phyloP scores from a whole-genome alignment of 2,888 invertebrate species.

The Pyrgus malvae region DNA sequence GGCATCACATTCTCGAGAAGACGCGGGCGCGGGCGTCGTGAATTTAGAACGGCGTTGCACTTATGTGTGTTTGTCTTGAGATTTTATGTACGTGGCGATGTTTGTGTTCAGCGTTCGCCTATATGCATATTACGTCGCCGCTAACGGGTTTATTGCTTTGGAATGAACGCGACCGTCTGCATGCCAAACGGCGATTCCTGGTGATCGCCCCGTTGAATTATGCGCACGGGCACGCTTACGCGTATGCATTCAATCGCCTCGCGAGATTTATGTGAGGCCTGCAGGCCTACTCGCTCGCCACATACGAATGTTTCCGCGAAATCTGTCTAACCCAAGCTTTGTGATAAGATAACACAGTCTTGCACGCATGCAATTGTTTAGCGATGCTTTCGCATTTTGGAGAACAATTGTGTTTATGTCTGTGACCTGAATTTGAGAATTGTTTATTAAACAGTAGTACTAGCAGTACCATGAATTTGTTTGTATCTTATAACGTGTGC shows the following conservation, averaged over 20 bases:
- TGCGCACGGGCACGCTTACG: constrained; percentile 72
- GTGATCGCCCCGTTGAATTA: constrained; percentile 79
- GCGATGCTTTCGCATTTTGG: neutral
- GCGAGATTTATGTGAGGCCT: constrained; percentile 67
- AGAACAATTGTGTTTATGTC: neutral
- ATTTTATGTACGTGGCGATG: constrained; percentile 34
- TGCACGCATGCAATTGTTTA: constrained; percentile 8
- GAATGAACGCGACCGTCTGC: constrained; percentile 72
- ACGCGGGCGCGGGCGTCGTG: constrained; percentile 19
- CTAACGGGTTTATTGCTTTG: constrained; percentile 77
- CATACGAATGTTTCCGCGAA: constrained; percentile 69
- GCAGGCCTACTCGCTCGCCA: constrained; percentile 54
- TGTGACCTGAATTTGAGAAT: neutral
- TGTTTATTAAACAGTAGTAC: too few relatives aligned
- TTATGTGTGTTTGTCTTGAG: constrained; percentile 25
- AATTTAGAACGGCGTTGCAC: constrained; percentile 35
- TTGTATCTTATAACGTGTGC: too few relatives aligned
- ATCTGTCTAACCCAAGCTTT: constrained; percentile 32
- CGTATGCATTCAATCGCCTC: constrained; percentile 71
- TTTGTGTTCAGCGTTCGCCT: constrained; percentile 49
- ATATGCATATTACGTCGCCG: constrained; percentile 70
- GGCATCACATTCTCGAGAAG: constrained; percentile 12
- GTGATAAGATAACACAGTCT: constrained; percentile 24
- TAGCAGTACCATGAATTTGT: too few relatives aligned
- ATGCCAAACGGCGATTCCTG: constrained; percentile 75